Conservation (phyloP, 2,113 vertebrate species). For the Gymnocephalus cernua region DNA sequence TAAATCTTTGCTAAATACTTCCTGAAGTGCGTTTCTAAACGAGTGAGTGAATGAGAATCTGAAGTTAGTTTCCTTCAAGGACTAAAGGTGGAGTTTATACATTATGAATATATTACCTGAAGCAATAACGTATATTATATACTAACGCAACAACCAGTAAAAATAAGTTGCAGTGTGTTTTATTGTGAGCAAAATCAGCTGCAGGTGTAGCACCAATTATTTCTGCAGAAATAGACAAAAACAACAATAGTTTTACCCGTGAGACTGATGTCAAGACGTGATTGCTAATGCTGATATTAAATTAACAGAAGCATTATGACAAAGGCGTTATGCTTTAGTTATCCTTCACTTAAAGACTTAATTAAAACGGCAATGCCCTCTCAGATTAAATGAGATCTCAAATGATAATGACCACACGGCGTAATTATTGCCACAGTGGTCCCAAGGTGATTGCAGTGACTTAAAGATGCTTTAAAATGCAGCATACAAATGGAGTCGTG, state of each 20-base stretch:
- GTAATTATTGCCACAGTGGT: conserved; percentile 41
- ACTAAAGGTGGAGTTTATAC: not conserved
- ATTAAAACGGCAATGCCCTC: conserved; percentile 2
- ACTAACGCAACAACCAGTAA: conserved; percentile 1
- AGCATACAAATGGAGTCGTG: conserved; percentile 14
- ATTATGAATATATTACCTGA: conserved; percentile 9
- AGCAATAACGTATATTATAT: conserved; percentile 7
- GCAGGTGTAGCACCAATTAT: not conserved
- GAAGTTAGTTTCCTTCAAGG: not conserved
- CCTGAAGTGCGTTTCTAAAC: conserved; percentile 11
- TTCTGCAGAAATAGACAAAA: conserved; percentile 15
- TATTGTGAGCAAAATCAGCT: conserved; percentile 1
- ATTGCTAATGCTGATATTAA: conserved; percentile 13
- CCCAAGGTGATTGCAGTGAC: conserved; percentile 12
- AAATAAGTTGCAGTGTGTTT: not conserved
- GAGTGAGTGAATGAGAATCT: not conserved
- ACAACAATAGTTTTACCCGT: not conserved
- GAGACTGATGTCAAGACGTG: not conserved
- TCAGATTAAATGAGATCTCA: conserved; percentile 35
- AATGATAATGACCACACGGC: conserved; percentile 33
- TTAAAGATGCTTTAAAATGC: conserved; percentile 34
- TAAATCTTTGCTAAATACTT: conserved; percentile 25
- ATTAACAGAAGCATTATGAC: not conserved
- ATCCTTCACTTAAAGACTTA: conserved; percentile 2
- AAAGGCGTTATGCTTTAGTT: conserved; percentile 9